Evolutionary conservation across 2,113 vertebrate genomes (phyloP), one percentile per base, ranked within the genome.

Genomic region (Collichthys lucidus): DNA sequence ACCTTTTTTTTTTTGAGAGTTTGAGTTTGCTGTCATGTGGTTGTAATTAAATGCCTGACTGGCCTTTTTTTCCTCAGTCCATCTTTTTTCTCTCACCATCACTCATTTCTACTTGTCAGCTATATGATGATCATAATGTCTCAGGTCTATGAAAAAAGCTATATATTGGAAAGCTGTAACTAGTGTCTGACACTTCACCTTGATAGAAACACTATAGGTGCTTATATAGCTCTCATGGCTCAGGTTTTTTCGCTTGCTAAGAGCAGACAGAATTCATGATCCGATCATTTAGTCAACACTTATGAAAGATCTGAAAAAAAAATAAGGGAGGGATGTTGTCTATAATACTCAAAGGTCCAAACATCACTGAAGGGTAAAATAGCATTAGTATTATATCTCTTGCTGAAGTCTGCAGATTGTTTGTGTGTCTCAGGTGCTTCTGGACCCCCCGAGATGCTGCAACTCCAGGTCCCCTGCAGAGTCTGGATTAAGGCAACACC

Each of bases 1-100:
- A 57, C 29, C 35, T 64, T 74, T 77, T 26, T 29, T 62, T 8
- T 26, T 29, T 62, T 8, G 0, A 26, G 16, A 47, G 66, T 63
- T 56, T 46, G n/a, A 55, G 52, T 62, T 71, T 64, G 50, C 14
- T 40, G 40, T 86, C 83, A 83, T 86, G 83, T 67, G 80, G 22
- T 72, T 74, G 31, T 67, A 77, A 59, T 89, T 81, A 80, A 66
- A 81, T 75, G 74, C 73, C 31, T 78, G 74, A 67, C 77, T 83
- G 83, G 31, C 17, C 55, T 70, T 79, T 74, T 77, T 31, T 77
- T 31, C 20, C 15, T 72, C 20, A 35, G 11, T 66, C 15, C 6
- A 9, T 40, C 42, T 29, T 6, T 60, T 16, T 64, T 59, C 46
- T 56, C 59, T 70, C 5, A 42, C 17, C 57, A 42, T 14, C 53